A percentile compares a stretch with the other conserved stretches of the same genome.
These are phyloP conservation scores for Indicator maculatus DNA, from an alignment of 2,113 vertebrate species.

Conservation along the genomic window DNA sequence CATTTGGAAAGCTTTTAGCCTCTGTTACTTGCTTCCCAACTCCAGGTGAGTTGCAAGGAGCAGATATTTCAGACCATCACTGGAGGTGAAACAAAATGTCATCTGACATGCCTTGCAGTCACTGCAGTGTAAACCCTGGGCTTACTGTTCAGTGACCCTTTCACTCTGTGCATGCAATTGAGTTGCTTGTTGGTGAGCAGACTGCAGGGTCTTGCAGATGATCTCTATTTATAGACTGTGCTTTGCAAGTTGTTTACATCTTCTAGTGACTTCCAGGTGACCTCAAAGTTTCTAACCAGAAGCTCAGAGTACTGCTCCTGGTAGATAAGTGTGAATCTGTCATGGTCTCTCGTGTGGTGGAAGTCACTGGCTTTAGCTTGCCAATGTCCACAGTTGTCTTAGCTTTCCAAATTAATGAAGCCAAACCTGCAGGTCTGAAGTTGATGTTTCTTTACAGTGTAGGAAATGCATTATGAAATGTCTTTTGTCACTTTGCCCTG, in stretches of 20 bases:
- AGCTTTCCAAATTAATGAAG: not conserved
- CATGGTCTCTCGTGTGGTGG: not conserved
- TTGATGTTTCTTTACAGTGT: not conserved
- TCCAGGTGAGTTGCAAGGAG: conserved; percentile 10
- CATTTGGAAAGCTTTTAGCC: not conserved
- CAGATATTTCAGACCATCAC: not conserved
- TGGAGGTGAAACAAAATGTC: conserved; percentile 1
- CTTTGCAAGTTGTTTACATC: not conserved
- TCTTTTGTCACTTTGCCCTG: not conserved
- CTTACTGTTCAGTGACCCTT: not conserved
- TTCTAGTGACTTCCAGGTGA: not conserved
- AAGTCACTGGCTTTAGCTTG: not conserved
- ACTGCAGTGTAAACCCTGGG: not conserved
- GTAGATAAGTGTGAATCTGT: not conserved
- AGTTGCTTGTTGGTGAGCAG: not conserved
- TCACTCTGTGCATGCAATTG: not conserved
- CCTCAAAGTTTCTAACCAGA: not conserved
- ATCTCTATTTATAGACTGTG: not conserved
- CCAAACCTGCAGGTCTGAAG: not conserved
- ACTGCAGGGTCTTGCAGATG: not conserved
- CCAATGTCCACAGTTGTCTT: not conserved
- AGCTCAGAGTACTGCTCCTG: not conserved
- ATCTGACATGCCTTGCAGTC: not conserved
- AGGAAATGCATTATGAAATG: not conserved
- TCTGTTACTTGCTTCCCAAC: not conserved